Base-by-base conservation (phyloP, 2,797 vertebrate genomes). In the Stomatorhinus walkeri region DNA sequence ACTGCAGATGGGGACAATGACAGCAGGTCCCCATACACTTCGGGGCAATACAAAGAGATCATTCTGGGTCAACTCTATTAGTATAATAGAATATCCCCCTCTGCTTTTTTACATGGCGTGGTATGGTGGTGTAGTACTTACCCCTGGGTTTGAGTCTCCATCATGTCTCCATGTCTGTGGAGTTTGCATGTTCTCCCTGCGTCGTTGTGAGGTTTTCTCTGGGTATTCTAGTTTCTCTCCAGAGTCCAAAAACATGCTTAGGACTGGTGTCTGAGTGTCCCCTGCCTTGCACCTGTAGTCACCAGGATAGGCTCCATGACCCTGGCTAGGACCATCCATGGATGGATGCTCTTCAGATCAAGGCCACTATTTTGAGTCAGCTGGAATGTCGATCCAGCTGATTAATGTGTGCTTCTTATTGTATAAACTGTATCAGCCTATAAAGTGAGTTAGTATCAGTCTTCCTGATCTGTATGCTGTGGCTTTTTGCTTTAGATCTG, bases 11-110 rank as follows among this genome's bases (percentile, higher is more conserved):
- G 24, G 10, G 9, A 68, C 61, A 32, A 4, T 32, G 12, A 48
- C 19, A 8, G 16, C 79, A 22, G 22, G n/a, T 48, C 19, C 6
- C 40, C 40, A 19, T 48, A 2, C 6, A 14, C 36, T 43, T 46
- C 76, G 8, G 32, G 76, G 87, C 52, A 54, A 86, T 89, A 85
- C 84, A 89, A 91, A 64, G 76, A 40, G 40, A 49, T 84, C 46
- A 84, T 8, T 46, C 76, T 46, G 43, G 32, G 43, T n/a, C 76
- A 40, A 49, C 40, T 19, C 4, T 48, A 12, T 16, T 3, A 36
- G 28, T 72, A 9, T 68, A 72, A 72, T 36, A 14, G 64, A 9
- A 72, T 12, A 12, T 0, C 24, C 24, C n/a, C 24, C 61, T 64
- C 22, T 12, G 3, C 8, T 16, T 56, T n/a, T 56, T 56, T 56